Base-by-base conservation (phyloP, 2,888 invertebrate species). In the Liopterus haemorrhoidalis region DNA sequence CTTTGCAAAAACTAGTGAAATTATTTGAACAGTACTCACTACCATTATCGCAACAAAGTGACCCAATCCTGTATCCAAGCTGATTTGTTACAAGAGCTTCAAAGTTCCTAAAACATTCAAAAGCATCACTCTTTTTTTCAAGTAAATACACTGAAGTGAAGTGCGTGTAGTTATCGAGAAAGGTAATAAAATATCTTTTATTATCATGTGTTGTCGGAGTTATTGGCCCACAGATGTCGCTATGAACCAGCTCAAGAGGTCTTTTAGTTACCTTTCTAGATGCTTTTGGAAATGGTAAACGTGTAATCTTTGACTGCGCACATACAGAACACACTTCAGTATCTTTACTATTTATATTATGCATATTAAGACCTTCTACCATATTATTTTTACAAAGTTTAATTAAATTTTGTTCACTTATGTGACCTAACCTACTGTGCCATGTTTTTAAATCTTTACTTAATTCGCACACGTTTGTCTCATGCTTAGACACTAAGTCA, bases 131-230 rank as follows among this genome's bases (percentile, higher is more conserved):
- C 35, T 51, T 49, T 2, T 20, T 24, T 43, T 39, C 22, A 18
- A 49, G 22, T 19, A 43, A 28, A 41, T 39, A 41, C 9, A 46
- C 46, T 8, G 18, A 20, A 21, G 21, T 15, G 38, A 43, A 48
- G n/a, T 46, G 36, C 5, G 51, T 31, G 28, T 31, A 49, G 11
- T 51, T 49, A 41, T 51, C 49, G 18, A 49, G 33, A 38, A 49
- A 49, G 5, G 43, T 47, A 2, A 49, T 8, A 19, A 49, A 46
- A 39, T 50, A 50, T 30, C 6, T 41, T 9, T 31, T n/a, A 18
- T 35, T 41, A 19, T 44, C 39, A 43, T 14, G 12, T 15, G 49
- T 30, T 11, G 11, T n/a, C 2, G 39, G 47, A 5, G 41, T 35
- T 2, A 50, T 41, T 21, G 51, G 50, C 9, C 50, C 49, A 33